Base-by-base conservation (phyloP, 2,888 invertebrate genomes). In the Panopea generosa region DNA sequence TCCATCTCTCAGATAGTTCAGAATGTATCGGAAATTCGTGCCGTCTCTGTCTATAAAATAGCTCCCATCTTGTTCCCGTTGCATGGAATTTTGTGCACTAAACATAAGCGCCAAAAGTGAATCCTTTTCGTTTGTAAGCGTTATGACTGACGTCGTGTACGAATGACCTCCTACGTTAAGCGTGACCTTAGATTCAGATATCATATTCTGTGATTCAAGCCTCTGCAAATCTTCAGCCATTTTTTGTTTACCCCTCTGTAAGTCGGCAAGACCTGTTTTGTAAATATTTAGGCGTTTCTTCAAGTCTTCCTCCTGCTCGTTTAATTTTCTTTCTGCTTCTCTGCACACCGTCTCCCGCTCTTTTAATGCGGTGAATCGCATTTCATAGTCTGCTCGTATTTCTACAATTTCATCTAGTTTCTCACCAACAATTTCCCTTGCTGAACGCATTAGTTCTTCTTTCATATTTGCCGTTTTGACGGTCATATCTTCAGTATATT, bases 31-130 rank as follows among this genome's bases (percentile, higher is more conserved):
- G 72, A 87, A 87, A 53, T 85, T 75, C 1, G 82, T 83, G 6
- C 86, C 86, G 52, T 87, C 86, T 18, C 87, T 57, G 63, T 87
- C 87, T 11, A 87, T 85, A 57, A 87, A 87, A 71, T 80, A 87
- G 29, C 77, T 82, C 1, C 86, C 87, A 50, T 87, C 87, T 7
- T 61, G 14, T 27, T 86, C 84, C 45, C 65, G 74, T 27, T 75
- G 71, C 14, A 86, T 20, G 20, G 77, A 68, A 52, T 86, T 77
- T 6, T 79, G 74, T 1, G 86, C 87, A 47, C 84, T 84, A 60
- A 87, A 87, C 86, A 87, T 86, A 40, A 73, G 50, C 0, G 83
- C 79, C 20, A 87, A 65, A 43, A 86, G 62, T 1, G 86, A 86
- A 18, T 83, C 84, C 0, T 76, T 53, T 9, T 80, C 81, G 9